Evolutionary conservation across 2,888 invertebrate species (phyloP).

Genomic region (Pinctada fucata): DNA sequence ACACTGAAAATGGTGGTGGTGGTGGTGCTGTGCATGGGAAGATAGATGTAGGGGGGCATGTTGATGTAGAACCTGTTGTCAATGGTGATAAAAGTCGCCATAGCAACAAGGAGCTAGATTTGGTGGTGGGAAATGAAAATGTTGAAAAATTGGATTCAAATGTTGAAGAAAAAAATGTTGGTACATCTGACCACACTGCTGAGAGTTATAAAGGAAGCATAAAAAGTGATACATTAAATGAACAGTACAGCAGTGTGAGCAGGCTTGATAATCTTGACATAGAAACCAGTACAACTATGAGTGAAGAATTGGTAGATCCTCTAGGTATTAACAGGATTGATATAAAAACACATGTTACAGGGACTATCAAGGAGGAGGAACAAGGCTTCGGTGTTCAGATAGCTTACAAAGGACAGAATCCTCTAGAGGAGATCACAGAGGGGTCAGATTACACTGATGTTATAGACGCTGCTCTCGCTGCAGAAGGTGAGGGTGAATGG

Average conservation of each 20-base stretch:
- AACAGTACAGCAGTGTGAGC: not conserved
- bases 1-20: conserved; percentile 7
- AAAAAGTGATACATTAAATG: not conserved
- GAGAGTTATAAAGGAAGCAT: not conserved
- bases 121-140: conserved; percentile 29
- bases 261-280: conserved; percentile 10
- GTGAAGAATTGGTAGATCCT: conserved; percentile 34
- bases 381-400: conserved; percentile 9
- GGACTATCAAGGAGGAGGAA: conserved; percentile 23
- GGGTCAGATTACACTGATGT: not conserved
- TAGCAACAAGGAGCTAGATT: conserved; percentile 23
- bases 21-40: conserved; percentile 16
- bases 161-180: not conserved
- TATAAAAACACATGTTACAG: conserved; percentile 34
- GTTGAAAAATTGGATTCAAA: not conserved
- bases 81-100: conserved; percentile 12
- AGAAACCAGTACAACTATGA: conserved; percentile 33
- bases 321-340: conserved; percentile 28
- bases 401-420: conserved; percentile 22
- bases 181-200: not conserved
- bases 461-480: not conserved
- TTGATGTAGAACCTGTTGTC: conserved; percentile 31
- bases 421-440: conserved; percentile 13
- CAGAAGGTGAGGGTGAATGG: conserved; percentile 16
- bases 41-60: conserved; percentile 6